These are phyloP conservation scores for Chamaetylas fuelleborni DNA, from an alignment of 2,113 vertebrate species.

Conservation along the genomic window DNA sequence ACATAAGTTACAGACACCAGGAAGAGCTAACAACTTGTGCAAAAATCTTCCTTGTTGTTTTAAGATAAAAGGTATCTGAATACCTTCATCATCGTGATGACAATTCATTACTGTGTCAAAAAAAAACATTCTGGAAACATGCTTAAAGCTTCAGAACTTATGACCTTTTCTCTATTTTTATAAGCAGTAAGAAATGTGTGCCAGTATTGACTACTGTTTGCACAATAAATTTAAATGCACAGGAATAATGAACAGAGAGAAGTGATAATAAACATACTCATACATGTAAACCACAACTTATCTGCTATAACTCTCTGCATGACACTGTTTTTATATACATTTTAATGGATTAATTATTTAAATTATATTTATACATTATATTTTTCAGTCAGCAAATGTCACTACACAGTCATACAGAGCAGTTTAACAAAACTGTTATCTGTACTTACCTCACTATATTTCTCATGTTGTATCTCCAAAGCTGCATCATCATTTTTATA, in stretches of 20 bases:
- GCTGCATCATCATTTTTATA: not conserved
- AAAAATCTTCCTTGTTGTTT: not conserved
- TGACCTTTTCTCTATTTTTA: not conserved
- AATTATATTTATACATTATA: not conserved
- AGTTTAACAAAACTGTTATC: not conserved
- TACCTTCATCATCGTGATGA: not conserved
- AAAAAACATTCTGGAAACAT: not conserved
- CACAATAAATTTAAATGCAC: not conserved
- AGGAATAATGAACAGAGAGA: not conserved
- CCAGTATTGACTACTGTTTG: not conserved
- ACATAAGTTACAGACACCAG: not conserved
- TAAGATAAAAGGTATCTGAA: not conserved
- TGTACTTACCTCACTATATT: conserved; percentile 45
- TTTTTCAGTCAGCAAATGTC: not conserved
- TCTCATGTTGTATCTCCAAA: conserved; percentile 26
- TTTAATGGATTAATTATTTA: not conserved
- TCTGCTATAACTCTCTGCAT: not conserved
- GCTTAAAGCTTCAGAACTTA: not conserved
- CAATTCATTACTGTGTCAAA: not conserved
- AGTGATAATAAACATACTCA: not conserved
- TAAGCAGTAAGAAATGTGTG: not conserved
- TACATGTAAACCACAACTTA: not conserved
- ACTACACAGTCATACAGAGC: not conserved
- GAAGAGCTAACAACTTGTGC: not conserved
- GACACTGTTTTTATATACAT: not conserved